phyloP scores from a whole-genome alignment of 2,797 vertebrate species.

The Mallotus villosus region DNA sequence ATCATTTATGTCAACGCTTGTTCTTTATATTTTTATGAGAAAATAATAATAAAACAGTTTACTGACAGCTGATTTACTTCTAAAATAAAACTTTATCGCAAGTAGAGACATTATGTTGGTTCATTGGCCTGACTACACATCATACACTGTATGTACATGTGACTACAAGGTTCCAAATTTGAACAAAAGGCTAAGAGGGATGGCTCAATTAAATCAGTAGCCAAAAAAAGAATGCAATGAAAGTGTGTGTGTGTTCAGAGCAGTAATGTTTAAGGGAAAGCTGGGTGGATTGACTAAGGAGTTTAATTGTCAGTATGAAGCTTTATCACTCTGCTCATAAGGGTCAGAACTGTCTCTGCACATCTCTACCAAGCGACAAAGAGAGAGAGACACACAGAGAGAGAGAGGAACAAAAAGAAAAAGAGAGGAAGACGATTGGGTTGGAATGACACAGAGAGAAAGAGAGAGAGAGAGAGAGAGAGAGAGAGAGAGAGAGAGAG shows the following conservation, averaged over 20 bases:
- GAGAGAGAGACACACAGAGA: too few species aligned
- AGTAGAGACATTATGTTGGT: background rate
- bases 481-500: too few species aligned
- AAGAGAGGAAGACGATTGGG: too few species aligned
- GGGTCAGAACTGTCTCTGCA: background rate
- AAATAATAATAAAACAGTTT: conserved; percentile 7
- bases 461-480: too few species aligned
- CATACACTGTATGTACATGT: background rate
- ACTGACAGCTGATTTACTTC: background rate
- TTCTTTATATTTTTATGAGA: conserved; percentile 9
- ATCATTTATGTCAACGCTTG: background rate
- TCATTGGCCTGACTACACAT: background rate
- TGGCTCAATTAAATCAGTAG: too few species aligned
- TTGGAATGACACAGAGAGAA: too few species aligned
- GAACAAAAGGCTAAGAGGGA: too few species aligned
- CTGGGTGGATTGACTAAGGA: background rate
- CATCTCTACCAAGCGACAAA: too few species aligned
- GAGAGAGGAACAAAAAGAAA: too few species aligned
- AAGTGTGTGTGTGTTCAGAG: background rate
- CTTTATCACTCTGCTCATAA: background rate
- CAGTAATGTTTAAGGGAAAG: background rate
- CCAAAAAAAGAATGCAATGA: too few species aligned
- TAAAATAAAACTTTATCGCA: background rate
- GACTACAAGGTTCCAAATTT: too few species aligned
- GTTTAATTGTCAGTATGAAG: background rate